Percentiles rank a stretch among this genome's conserved stretches.
These are phyloP conservation scores for Stegostoma tigrinum DNA, from an alignment of 2,113 vertebrate species.

Conservation along the genomic window DNA sequence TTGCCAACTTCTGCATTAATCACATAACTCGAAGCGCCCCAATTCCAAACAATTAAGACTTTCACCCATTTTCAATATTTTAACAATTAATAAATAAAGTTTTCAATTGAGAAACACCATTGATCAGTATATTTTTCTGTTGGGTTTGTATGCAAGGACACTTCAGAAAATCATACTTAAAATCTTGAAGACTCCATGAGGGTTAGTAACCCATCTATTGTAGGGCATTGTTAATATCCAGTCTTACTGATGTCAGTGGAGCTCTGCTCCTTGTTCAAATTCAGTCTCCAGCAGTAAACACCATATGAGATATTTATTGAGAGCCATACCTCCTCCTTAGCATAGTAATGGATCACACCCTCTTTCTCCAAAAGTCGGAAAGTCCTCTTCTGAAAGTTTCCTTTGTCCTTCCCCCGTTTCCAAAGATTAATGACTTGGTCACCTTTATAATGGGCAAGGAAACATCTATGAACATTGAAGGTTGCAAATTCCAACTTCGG, in stretches of 20 bases:
- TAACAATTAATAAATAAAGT: no score
- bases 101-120: no score
- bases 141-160: not conserved
- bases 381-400: constrained; percentile 60
- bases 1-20: no score
- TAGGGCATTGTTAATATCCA: not conserved
- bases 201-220: not conserved
- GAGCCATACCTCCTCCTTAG: constrained; percentile 58
- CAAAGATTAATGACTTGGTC: constrained; percentile 56
- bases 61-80: no score
- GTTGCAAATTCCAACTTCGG: not conserved
- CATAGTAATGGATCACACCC: constrained; percentile 60
- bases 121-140: not conserved
- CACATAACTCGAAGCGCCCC: no score
- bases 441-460: constrained; percentile 46
- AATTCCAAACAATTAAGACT: no score
- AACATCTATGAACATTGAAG: not conserved
- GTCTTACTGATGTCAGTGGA: not conserved
- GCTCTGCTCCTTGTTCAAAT: not conserved
- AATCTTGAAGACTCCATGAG: not conserved
- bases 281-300: not conserved
- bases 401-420: constrained; percentile 63
- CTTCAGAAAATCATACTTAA: not conserved
- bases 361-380: constrained; percentile 59
- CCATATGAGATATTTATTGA: not conserved